Base-by-base conservation (phyloP, 2,797 vertebrate genomes). In the Babyrousa celebensis region DNA sequence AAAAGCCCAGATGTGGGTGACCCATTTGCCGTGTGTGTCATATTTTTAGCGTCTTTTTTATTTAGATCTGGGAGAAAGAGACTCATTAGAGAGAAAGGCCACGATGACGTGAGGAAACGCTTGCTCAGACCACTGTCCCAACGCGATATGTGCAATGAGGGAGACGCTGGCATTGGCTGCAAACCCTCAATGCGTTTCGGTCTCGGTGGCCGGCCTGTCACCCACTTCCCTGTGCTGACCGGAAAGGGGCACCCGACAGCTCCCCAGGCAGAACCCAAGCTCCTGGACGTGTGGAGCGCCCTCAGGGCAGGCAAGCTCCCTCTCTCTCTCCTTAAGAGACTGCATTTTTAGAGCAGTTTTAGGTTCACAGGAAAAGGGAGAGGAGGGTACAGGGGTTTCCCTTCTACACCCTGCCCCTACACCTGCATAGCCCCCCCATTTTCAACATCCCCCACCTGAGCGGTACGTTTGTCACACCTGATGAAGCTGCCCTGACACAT, bases 1-100 rank as follows among this genome's bases (percentile, higher is more conserved):
- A 94, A 97, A 97, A 97, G 68, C 97, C 97, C 98, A 98, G 96
- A 98, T 98, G 97, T 95, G 96, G 58, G 78, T 98, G 98, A 98
- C 97, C 97, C 96, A 96, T 97, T 95, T 97, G 96, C 62, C 86
- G 91, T 58, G 90, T 74, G 58, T 94, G 78, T 70, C 97, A 93
- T 78, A 1, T 91, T 97, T 97, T 96, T 87, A 92, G 87, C 85
- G 83, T 96, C 93, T 86, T 96, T 95, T 94, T 96, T 97, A 96
- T 97, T 97, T 97, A 95, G 96, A 97, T 60, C 82, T 60, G 36
- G 78, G 89, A 97, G 92, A 98, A 97, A 97, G 54, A 95, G 92
- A 95, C 94, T 98, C 96, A 92, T 98, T 97, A 98, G 89, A 82
- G 85, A 97, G 95, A 71, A 98, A 97, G 95, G 95, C 95, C 95